phyloP scores from a whole-genome alignment of 2,113 vertebrate species.

The Calidris pugnax region DNA sequence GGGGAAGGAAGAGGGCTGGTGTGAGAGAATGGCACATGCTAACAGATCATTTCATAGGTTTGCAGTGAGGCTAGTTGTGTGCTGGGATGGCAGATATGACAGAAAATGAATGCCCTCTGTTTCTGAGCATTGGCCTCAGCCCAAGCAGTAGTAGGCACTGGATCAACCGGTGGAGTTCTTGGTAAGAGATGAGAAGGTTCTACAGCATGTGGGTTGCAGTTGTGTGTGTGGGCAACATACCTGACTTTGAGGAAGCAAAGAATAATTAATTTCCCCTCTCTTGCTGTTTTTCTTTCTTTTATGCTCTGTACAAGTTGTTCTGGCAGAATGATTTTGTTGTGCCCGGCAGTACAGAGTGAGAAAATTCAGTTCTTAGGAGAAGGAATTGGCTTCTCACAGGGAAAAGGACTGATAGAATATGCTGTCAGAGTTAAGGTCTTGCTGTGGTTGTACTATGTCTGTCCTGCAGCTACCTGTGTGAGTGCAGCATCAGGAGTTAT shows the following conservation, averaged over 20 bases:
- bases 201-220: too few relatives aligned
- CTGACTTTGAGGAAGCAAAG: neutral
- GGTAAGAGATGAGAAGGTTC: neutral
- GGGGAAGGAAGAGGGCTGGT: neutral
- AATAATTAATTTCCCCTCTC: neutral
- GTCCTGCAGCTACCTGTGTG: neutral
- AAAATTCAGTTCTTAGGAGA: neutral
- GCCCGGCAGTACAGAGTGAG: neutral
- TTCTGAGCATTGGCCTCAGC: neutral
- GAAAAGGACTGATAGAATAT: neutral
- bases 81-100: neutral
- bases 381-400: neutral
- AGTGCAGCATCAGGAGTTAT: neutral
- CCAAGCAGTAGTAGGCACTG: neutral
- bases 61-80: neutral
- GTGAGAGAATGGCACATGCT: neutral
- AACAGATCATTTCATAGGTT: neutral
- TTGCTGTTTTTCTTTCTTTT: neutral
- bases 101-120: neutral
- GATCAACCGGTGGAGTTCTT: neutral
- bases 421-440: neutral
- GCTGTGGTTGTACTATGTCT: neutral
- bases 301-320: neutral
- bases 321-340: neutral
- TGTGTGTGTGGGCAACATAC: rapidly evolving